These are phyloP conservation scores for western clawed frog (Xenopus tropicalis) DNA, from an alignment of 2,113 vertebrate species.

Conservation along the genomic window UCB_Xtro_10.0 CM004444.2:10993001-10993500, in stretches of 20 bases:
- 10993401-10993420: constrained; percentile 53
- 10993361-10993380: constrained; percentile 48
- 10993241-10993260: constrained; percentile 35
- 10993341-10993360: constrained; percentile 38
- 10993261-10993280: constrained; percentile 13
- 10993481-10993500: too few relatives aligned
- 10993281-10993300: constrained; percentile 23
- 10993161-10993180: neutral
- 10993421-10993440: too few relatives aligned
- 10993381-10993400: constrained; percentile 56
- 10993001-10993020: too few relatives aligned
- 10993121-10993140: neutral
- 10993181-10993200: neutral
- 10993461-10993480: too few relatives aligned
- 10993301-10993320: constrained; percentile 45
- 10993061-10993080: neutral
- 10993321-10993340: constrained; percentile 49
- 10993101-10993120: neutral
- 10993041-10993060: too few relatives aligned
- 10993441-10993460: too few relatives aligned
- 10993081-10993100: neutral
- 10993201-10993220: neutral
- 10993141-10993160: neutral
- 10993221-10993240: constrained; percentile 26
- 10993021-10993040: too few relatives aligned